Evolutionary conservation across 92 coral and sea anemone species (phyloP).

Genomic region (Epizoanthus illoricatus): DNA sequence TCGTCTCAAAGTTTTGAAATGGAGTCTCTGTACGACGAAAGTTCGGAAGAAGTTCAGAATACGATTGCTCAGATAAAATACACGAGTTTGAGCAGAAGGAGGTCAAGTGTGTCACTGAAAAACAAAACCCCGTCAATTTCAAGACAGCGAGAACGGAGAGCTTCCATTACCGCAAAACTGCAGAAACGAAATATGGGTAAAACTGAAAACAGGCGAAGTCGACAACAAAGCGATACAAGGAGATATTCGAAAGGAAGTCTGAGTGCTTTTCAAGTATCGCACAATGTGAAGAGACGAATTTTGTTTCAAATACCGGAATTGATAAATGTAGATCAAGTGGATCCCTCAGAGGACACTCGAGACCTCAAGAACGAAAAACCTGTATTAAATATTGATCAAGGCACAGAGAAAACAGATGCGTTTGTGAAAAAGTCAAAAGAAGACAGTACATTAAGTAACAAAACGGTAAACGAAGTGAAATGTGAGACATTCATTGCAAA

Average conservation of each 20-base stretch:
- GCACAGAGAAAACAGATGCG: neutral
- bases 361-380: neutral
- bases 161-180: neutral
- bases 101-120: neutral
- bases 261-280: neutral
- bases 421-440: neutral
- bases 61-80: slow-evolving; percentile 32
- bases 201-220: neutral
- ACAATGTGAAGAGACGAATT: neutral
- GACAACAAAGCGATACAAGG: neutral
- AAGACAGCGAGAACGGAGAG: neutral
- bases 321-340: neutral
- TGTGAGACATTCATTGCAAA: neutral
- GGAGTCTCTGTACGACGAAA: slow-evolving; percentile 1
- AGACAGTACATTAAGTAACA: neutral
- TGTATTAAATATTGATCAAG: neutral
- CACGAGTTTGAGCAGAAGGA: slow-evolving; percentile 1
- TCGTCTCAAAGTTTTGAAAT: neutral
- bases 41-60: slow-evolving; percentile 19
- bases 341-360: neutral
- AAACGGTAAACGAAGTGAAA: neutral
- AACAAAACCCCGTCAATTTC: neutral
- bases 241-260: neutral
- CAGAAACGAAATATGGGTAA: neutral
- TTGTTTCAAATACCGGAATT: neutral